Base-by-base conservation (phyloP, 2,888 invertebrate species). In the Patella caerulea region DNA sequence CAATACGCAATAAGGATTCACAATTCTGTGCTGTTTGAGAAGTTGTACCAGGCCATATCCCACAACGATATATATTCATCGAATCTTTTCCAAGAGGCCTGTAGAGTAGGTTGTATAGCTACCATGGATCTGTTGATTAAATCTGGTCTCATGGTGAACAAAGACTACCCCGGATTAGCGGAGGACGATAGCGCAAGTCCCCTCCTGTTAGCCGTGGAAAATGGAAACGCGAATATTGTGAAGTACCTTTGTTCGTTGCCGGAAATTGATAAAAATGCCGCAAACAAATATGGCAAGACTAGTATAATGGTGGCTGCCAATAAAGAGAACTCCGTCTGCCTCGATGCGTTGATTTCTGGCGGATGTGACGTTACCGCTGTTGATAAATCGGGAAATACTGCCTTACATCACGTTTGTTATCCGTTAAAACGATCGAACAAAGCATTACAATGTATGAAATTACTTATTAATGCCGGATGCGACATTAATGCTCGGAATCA, bases 341-440 rank as follows among this genome's bases (percentile, higher is more conserved):
- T 65, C 2, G 65, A 65, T 19, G 19, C 19, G 11, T 19, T 65
- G 65, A 65, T 65, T 12, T 19, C n/a, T 7, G 9, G 19, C 17
- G 65, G 65, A 65, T 65, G 65, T 65, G 65, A 65, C 65, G 65
- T 65, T 11, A 65, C 65, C n/a, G 17, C 65, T 11, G n/a, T n/a
- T 3, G 65, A 65, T 65, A n/a, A 65, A 9, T 65, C 17, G 15
- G 65, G 65, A 65, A 65, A 65, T 65, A 65, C 65, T 65, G 65
- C 65, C 65, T 19, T 65, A 65, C 65, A 65, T 19, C 65, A 65
- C 19, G n/a, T 65, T 65, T 19, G 65, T 19, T 65, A 65, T n/a
- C 65, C 65, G 3, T 12, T 65, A n/a, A 19, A n/a, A 65, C 65
- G 65, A 65, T 11, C 65, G 12, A 9, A 15, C 19, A 65, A 65